Base-by-base conservation (phyloP, 2,888 invertebrate species). In the Ornithoptera priamus region DNA sequence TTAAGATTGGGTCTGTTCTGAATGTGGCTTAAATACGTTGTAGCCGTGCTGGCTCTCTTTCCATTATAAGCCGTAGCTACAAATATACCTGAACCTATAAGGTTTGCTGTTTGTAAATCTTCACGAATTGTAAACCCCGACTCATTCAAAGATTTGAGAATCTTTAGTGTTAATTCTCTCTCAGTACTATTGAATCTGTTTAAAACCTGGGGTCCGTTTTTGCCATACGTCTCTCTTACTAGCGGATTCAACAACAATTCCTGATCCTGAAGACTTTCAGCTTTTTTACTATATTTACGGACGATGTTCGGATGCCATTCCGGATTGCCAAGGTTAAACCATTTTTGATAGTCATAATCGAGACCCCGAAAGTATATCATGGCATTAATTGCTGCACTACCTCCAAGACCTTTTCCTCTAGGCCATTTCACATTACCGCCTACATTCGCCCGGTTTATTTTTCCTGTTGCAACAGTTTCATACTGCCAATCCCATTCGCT, bases 401-500 rank as follows among this genome's bases (percentile, higher is more conserved):
- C 95, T 22, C 95, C 95, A 66, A 94, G 81, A 81, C 94, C 88
- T 81, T 94, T 95, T 0, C 95, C 96, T 69, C 94, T 87, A 10
- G 94, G 92, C 94, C 94, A 94, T 5, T 61, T 81, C 73, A 66
- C 81, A 78, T 62, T 82, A 79, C 69, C 80, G 76, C 58, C 86
- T 87, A 93, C 96, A 97, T 77, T 96, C 87, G 81, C 96, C 96
- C 0, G 94, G 93, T 62, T 92, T 94, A 39, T 95, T 95, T 80
- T 96, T 95, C 0, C 96, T 95, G 77, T 96, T 96, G 0, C 96
- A 96, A 82, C 95, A 95, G 69, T 70, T 57, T 15, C 62, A 83
- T 97, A 97, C 80, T 95, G 94, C 97, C 97, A 97, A 82, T 97
- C 97, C 69, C 96, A 86, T 79, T 75, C 68, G 10, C 81, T 89